These are phyloP conservation scores for Oceanodroma leucorhoa DNA, from an alignment of 2,797 vertebrate species.

Conservation along the genomic window DNA sequence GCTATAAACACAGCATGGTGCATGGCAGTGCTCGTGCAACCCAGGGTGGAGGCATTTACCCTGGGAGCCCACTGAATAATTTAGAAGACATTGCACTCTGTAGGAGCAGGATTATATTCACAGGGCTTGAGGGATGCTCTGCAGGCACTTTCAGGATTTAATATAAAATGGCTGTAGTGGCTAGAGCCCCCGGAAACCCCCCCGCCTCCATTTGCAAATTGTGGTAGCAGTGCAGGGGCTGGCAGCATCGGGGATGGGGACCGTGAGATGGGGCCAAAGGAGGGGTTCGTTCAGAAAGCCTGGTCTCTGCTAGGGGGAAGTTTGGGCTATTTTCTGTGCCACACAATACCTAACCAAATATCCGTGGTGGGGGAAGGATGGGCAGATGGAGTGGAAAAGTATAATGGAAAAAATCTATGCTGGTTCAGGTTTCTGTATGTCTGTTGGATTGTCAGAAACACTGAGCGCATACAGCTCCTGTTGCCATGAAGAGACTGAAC, in stretches of 20 bases:
- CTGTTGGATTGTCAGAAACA: not conserved
- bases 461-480: not conserved
- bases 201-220: fast-evolving
- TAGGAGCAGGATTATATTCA: not conserved
- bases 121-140: not conserved
- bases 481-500: not conserved
- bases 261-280: not conserved
- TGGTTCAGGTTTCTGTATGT: not conserved
- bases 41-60: not conserved
- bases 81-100: not conserved
- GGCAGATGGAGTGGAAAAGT: not conserved
- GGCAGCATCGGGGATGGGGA: fast-evolving
- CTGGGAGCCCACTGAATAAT: not conserved
- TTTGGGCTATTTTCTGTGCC: not conserved
- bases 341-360: not conserved
- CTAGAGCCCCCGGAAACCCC: fast-evolving
- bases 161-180: not conserved
- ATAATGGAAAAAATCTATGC: not conserved
- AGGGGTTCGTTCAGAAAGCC: not conserved
- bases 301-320: not conserved
- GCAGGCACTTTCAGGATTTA: not conserved
- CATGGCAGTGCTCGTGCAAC: fast-evolving
- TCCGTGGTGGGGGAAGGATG: not conserved
- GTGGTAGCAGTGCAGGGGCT: not conserved
- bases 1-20: not conserved